Conservation (phyloP, 2,888 invertebrate genomes). For the Polydrusus tereticollis region DNA sequence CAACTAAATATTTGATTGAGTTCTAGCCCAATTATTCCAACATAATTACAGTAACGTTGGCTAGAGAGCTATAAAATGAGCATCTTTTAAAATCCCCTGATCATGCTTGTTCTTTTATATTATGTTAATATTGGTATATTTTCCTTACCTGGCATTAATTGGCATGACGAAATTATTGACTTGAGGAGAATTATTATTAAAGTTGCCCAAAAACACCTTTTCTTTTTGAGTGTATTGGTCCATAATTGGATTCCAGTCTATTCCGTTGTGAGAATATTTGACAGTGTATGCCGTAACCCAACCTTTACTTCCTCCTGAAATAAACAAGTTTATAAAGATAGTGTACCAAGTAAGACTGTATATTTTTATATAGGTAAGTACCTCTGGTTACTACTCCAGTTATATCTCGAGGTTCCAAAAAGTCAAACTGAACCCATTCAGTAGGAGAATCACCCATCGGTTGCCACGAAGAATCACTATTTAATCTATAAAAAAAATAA, state of each 20-base stretch:
- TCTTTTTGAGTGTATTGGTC: slow-evolving; percentile 70
- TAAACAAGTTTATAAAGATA: no score
- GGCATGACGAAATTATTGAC: slow-evolving; percentile 79
- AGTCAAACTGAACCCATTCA: slow-evolving; percentile 84
- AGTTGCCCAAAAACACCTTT: slow-evolving; percentile 80
- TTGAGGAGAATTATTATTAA: slow-evolving; percentile 73
- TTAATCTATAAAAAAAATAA: slow-evolving; percentile 59
- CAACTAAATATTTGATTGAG: no score
- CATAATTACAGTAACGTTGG: no score
- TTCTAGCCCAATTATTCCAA: no score
- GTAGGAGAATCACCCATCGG: slow-evolving; percentile 77
- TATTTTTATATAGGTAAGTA: neutral
- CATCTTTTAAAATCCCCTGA: no score
- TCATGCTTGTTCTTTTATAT: no score
- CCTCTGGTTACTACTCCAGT: slow-evolving; percentile 81
- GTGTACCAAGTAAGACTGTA: no score
- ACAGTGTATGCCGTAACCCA: slow-evolving; percentile 84
- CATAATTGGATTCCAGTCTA: slow-evolving; percentile 78
- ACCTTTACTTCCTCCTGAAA: slow-evolving; percentile 73
- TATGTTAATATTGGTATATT: no score
- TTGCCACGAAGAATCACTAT: slow-evolving; percentile 73
- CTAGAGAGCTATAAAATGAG: no score
- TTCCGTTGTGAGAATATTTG: slow-evolving; percentile 79
- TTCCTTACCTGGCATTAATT: slow-evolving; percentile 74
- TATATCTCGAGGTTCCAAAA: slow-evolving; percentile 79